Base-by-base conservation (phyloP, 1,140 invertebrate genomes). In the Drosophila equinoxialis region DNA sequence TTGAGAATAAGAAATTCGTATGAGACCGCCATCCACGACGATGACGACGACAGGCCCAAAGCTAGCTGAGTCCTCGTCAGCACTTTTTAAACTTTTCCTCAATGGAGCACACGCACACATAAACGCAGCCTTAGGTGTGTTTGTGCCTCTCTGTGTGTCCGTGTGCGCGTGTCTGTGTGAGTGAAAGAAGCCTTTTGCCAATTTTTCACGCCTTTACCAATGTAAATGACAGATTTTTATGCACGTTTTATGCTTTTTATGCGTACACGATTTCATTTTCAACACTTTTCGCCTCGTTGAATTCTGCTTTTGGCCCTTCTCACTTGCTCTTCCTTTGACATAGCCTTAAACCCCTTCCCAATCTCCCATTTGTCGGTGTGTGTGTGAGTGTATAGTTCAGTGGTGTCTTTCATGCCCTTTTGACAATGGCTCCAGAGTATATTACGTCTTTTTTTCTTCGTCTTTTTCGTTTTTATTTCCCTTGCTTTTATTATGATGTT, bases 151-250 rank as follows among this genome's bases (percentile, higher is more conserved):
- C 23, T 26, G 20, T 70, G 20, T 26, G 6, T 26, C 10, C 0
- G 23, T 70, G 20, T 26, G 6, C 17, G 6, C 0, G 23, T 8
- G 14, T n/a, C 0, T 14, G 6, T 39, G 13, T 13, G 11, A 7
- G n/a, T 26, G 23, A 20, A 33, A 59, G 33, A 45, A 33, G 23
- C 45, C 51, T 51, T 13, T 58, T 65, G 71, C 60, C 68, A 79
- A 79, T 72, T 75, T 67, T 76, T 68, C 65, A 71, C 78, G 73
- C 78, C 78, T 76, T 80, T 76, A 69, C 78, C 78, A 81, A 72
- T 81, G 78, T 78, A 78, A 78, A 78, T 78, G 76, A 80, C 78
- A 81, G 78, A 81, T 81, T 71, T 80, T 72, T 68, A 79, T 79
- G 75, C 69, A 73, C 76, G 75, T 80, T 80, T 80, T 75, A 79